Evolutionary conservation across 2,888 invertebrate genomes (phyloP).

Genomic region (Melolontha melolontha): DNA sequence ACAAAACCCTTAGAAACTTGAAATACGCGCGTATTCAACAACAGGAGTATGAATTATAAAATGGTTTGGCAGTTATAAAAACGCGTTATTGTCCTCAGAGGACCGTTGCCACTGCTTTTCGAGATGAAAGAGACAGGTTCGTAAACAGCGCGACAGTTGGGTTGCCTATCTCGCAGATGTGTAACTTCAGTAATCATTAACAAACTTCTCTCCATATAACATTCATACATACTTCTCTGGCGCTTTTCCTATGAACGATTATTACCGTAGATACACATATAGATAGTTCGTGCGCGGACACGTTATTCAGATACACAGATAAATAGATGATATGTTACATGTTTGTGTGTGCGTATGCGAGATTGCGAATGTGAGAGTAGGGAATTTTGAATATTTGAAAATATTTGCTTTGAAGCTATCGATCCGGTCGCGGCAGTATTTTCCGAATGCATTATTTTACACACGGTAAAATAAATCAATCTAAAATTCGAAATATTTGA

Average conservation of each 20-base stretch:
- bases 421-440: constrained; percentile 40
- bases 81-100: constrained; percentile 31
- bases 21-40: constrained; percentile 21
- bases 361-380: constrained; percentile 14
- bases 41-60: constrained; percentile 28
- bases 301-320: constrained; percentile 13
- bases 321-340: constrained; percentile 5
- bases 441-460: constrained; percentile 45
- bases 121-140: constrained; percentile 46
- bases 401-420: constrained; percentile 43
- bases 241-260: constrained; percentile 5
- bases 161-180: constrained; percentile 49
- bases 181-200: constrained; percentile 18
- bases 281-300: constrained; percentile 3
- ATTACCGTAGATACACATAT: not conserved
- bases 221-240: too few species aligned
- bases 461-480: constrained; percentile 46
- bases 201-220: not conserved
- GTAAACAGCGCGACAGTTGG: constrained; percentile 48
- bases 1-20: constrained; percentile 34
- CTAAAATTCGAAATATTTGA: constrained; percentile 47
- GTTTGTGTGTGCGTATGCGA: constrained; percentile 9
- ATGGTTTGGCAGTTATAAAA: constrained; percentile 38
- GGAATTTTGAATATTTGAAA: constrained; percentile 40
- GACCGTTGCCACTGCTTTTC: constrained; percentile 39